Conservation (phyloP, 2,113 vertebrate species). For the Cyprinodon tularosa region DNA sequence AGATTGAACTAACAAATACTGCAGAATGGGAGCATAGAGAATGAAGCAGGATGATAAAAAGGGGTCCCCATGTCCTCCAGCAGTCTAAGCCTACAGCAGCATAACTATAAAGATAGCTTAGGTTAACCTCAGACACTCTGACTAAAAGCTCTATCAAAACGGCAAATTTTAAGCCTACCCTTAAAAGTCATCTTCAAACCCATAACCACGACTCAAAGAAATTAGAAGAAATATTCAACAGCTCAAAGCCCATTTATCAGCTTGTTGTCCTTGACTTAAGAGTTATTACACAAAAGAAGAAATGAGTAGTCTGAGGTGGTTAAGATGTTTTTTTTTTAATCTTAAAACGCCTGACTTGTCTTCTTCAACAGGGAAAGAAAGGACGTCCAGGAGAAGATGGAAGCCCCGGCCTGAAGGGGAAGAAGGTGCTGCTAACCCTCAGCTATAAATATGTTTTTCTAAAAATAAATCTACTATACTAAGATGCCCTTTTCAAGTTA, state of each 20-base stretch:
- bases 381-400: conserved; percentile 87
- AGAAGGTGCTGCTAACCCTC: conserved; percentile 76
- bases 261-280: not conserved
- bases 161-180: no score
- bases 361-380: conserved; percentile 84
- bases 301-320: not conserved
- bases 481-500: not conserved
- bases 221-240: not conserved
- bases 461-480: not conserved
- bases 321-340: not conserved
- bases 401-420: conserved; percentile 82
- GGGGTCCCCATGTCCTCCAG: no score
- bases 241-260: not conserved
- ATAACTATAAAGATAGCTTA: no score
- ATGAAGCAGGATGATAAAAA: no score
- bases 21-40: no score
- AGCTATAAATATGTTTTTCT: no score
- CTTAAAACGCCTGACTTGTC: not conserved
- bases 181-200: not conserved
- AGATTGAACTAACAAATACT: no score
- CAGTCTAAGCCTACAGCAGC: no score
- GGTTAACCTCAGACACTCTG: no score
- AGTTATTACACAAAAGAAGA: not conserved
- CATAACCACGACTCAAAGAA: not conserved
- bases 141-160: no score